Evolutionary conservation across 2,797 vertebrate species (phyloP).

Genomic region (Bufotes viridis): DNA sequence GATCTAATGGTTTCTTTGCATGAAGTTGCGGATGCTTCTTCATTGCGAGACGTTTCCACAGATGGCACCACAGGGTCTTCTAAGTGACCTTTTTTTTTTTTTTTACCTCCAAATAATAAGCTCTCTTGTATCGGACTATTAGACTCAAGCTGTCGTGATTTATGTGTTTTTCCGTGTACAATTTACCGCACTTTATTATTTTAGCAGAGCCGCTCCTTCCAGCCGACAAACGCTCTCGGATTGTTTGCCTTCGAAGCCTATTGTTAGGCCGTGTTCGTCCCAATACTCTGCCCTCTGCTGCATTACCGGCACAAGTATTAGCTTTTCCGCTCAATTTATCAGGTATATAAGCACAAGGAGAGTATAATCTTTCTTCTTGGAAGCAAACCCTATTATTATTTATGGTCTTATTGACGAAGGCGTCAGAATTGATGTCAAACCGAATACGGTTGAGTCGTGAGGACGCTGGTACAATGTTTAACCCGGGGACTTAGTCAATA

Average conservation of each 20-base stretch:
- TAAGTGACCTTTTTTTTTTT: conserved; percentile 41
- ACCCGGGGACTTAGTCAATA: conserved; percentile 58
- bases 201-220: conserved; percentile 15
- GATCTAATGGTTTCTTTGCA: conserved; percentile 11
- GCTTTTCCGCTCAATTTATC: conserved; percentile 52
- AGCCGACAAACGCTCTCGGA: not conserved
- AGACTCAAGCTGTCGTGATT: conserved; percentile 21
- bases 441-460: conserved; percentile 19
- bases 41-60: conserved; percentile 18
- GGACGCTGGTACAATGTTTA: conserved; percentile 46
- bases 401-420: conserved; percentile 51
- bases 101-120: conserved; percentile 41
- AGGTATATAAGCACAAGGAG: conserved; percentile 33
- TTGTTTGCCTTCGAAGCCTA: conserved; percentile 35
- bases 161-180: conserved; percentile 38
- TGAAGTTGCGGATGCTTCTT: conserved; percentile 11
- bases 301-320: conserved; percentile 18
- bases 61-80: conserved; percentile 48
- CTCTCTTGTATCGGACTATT: conserved; percentile 41
- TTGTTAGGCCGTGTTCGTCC: not conserved
- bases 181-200: conserved; percentile 46
- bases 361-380: conserved; percentile 52
- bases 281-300: not conserved
- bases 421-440: conserved; percentile 44
- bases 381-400: conserved; percentile 52